These are phyloP conservation scores for Macroglossus sobrinus DNA, from an alignment of 2,113 vertebrate species.

Conservation along the genomic window DNA sequence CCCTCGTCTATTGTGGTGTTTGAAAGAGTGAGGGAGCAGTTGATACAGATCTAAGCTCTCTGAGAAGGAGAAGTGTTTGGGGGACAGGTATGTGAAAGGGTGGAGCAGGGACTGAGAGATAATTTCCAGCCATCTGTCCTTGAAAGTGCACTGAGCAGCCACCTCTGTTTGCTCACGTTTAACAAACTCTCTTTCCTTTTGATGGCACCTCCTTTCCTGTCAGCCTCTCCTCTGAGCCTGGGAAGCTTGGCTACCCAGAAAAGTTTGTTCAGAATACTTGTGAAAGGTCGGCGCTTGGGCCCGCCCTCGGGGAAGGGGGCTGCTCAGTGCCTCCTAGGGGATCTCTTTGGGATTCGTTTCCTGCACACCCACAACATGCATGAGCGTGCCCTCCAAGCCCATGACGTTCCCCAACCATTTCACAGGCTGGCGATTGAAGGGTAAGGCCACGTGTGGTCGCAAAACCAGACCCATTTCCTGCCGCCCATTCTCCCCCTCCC, in stretches of 20 bases:
- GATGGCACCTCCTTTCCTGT: not conserved
- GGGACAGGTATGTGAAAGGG: no score
- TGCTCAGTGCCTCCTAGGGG: not conserved
- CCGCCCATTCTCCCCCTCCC: not conserved
- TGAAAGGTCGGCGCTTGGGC: accelerated
- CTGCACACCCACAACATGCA: not conserved
- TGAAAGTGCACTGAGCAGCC: not conserved
- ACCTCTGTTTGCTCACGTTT: accelerated
- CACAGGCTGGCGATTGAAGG: not conserved
- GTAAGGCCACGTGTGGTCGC: not conserved
- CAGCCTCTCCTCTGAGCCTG: not conserved
- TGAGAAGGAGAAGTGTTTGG: not conserved
- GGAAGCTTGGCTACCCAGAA: not conserved
- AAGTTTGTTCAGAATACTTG: not conserved
- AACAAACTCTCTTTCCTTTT: no score
- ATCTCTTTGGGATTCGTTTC: not conserved
- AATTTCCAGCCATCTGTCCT: not conserved
- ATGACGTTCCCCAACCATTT: not conserved
- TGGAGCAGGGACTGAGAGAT: no score
- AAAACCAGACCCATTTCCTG: not conserved
- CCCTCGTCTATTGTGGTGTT: not conserved
- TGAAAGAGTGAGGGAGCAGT: not conserved
- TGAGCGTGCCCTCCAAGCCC: accelerated
- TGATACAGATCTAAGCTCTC: not conserved
- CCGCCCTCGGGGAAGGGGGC: not conserved